A percentile compares a stretch with the other conserved stretches of the same genome.
phyloP scores from a whole-genome alignment of 2,797 vertebrate species.

The Otolemur crassicaudatus region DNA sequence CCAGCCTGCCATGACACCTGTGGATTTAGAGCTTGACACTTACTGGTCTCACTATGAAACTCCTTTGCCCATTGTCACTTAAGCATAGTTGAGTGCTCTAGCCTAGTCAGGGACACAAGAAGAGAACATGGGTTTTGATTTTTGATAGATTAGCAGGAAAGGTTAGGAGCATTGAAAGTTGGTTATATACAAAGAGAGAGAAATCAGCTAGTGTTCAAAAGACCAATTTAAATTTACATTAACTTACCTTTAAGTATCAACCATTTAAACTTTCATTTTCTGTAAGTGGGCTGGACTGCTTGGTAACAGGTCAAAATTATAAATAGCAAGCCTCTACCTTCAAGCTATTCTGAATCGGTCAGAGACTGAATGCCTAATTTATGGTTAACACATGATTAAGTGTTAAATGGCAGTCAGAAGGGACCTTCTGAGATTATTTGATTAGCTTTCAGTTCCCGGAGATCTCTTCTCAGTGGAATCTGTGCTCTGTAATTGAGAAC shows the following conservation, averaged over 20 bases:
- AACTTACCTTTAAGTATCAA: background rate
- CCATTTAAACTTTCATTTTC: constrained; percentile 28
- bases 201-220: background rate
- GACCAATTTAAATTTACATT: background rate
- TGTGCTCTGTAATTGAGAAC: constrained; percentile 58
- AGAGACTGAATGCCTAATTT: constrained; percentile 57
- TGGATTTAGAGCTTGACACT: background rate
- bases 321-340: constrained; percentile 20
- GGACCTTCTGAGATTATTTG: constrained; percentile 53
- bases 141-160: constrained; percentile 1
- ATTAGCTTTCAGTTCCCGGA: constrained; percentile 67
- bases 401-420: constrained; percentile 56
- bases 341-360: background rate
- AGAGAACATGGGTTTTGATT: background rate
- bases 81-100: background rate
- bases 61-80: background rate
- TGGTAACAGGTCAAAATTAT: constrained; percentile 48
- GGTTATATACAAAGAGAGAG: background rate
- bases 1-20: background rate
- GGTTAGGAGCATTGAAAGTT: background rate
- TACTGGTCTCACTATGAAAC: background rate
- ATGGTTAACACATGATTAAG: constrained; percentile 59
- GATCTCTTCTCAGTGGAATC: constrained; percentile 50
- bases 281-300: background rate
- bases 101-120: background rate